Evolutionary conservation across 2,888 invertebrate genomes (phyloP).

Genomic region (Pristionchus entomophagus): DNA sequence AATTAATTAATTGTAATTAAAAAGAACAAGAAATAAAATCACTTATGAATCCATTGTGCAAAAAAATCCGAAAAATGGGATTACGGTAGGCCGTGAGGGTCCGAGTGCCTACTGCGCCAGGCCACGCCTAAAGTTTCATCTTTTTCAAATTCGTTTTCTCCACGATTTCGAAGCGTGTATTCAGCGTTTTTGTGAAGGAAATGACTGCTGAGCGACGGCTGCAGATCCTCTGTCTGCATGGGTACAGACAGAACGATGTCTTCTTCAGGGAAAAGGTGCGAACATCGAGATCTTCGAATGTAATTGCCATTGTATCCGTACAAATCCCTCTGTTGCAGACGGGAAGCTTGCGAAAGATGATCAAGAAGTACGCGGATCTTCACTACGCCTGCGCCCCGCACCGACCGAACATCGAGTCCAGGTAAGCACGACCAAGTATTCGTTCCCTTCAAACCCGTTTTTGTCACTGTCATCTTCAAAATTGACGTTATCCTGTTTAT

Average conservation of each 20-base stretch:
- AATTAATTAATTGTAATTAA: too few relatives aligned
- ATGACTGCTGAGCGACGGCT: slow-evolving; percentile 48
- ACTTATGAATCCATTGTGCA: too few relatives aligned
- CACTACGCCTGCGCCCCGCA: slow-evolving; percentile 59
- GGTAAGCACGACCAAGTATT: not conserved
- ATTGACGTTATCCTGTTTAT: not conserved
- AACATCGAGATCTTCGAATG: not conserved
- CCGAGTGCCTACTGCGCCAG: not conserved
- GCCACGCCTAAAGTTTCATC: too few relatives aligned
- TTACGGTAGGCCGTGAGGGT: not conserved
- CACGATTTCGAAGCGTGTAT: not conserved
- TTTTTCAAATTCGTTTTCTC: not conserved
- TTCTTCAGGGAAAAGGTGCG: slow-evolving; percentile 70
- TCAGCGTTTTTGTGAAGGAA: not conserved
- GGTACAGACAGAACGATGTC: slow-evolving; percentile 72
- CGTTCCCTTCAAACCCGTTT: not conserved
- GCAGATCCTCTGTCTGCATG: slow-evolving; percentile 72
- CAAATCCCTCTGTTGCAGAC: not conserved
- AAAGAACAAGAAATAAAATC: too few relatives aligned
- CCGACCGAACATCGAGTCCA: slow-evolving; percentile 50
- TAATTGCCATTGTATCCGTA: too few relatives aligned
- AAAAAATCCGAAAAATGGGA: too few relatives aligned
- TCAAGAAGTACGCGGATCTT: slow-evolving; percentile 63
- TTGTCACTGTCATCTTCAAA: not conserved
- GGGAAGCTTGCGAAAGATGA: slow-evolving; percentile 43